These are phyloP conservation scores for Sphaerophoria rueppellii DNA, from an alignment of 2,888 invertebrate species.

Conservation along the genomic window DNA sequence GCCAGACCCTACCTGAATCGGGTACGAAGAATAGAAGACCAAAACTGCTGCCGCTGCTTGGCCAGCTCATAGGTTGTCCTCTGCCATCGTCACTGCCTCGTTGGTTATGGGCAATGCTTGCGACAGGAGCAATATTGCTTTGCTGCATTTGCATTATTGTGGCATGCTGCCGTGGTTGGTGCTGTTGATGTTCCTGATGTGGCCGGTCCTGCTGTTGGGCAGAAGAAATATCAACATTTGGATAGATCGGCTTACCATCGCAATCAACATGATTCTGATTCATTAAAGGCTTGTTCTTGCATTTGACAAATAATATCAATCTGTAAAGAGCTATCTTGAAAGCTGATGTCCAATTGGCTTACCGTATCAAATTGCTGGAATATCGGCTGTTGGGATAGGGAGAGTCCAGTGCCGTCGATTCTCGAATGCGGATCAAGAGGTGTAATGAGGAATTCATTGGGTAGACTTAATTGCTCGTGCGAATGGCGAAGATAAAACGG, in stretches of 20 bases:
- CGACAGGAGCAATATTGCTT: constrained; percentile 32
- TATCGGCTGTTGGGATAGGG: neutral
- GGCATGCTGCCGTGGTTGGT: neutral
- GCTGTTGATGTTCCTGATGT: neutral
- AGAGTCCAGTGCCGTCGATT: neutral
- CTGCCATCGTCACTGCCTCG: neutral
- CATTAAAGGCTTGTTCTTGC: constrained; percentile 36
- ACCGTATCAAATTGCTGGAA: constrained; percentile 32
- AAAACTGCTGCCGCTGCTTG: constrained; percentile 31
- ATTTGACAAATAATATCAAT: constrained; percentile 35
- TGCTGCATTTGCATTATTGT: constrained; percentile 23
- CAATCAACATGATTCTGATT: constrained; percentile 50
- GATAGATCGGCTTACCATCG: constrained; percentile 23
- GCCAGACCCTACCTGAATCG: constrained; percentile 44
- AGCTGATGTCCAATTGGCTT: constrained; percentile 19
- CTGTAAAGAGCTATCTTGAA: constrained; percentile 3
- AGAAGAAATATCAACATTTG: constrained; percentile 8
- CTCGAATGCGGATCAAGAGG: constrained; percentile 1
- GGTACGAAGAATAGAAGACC: constrained; percentile 61
- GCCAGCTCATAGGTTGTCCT: constrained; percentile 39
- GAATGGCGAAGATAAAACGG: constrained; percentile 39
- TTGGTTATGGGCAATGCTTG: constrained; percentile 4
- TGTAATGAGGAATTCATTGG: constrained; percentile 53
- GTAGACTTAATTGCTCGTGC: constrained; percentile 42
- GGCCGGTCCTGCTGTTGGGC: constrained; percentile 6